A percentile compares a stretch with the other conserved stretches of the same genome.
Evolutionary conservation across 2,113 vertebrate species (phyloP).

Genomic region (Mionectes macconnelli): DNA sequence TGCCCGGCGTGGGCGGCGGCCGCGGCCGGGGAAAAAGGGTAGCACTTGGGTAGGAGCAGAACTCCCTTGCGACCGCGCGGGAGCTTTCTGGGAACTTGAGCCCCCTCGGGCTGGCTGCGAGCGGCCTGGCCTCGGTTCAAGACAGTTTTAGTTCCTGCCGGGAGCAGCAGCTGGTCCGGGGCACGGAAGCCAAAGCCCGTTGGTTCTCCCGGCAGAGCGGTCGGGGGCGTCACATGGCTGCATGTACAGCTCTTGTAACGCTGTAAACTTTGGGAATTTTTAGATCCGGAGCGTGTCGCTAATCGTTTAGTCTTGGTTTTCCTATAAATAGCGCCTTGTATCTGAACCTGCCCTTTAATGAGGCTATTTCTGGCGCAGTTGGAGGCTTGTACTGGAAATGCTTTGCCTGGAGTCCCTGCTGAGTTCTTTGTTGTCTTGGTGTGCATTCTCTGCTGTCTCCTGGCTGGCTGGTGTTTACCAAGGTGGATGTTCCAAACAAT

Average conservation of each 20-base stretch:
- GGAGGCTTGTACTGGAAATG: not conserved
- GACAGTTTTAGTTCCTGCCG: not conserved
- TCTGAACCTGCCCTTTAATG: not conserved
- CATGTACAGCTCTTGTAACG: rapidly evolving
- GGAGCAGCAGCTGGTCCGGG: conserved; percentile 6
- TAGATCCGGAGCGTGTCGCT: not conserved
- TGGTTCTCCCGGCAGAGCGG: rapidly evolving
- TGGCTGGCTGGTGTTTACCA: not conserved
- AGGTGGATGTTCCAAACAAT: not conserved
- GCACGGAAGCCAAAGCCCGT: not conserved
- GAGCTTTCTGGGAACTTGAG: not conserved
- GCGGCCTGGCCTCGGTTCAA: not conserved
- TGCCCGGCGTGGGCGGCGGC: not conserved
- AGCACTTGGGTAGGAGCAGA: not conserved
- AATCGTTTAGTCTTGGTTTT: not conserved
- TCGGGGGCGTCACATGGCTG: not conserved
- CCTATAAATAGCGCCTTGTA: not conserved
- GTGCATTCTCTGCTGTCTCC: not conserved
- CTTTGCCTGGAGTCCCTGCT: not conserved
- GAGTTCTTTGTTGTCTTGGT: not conserved
- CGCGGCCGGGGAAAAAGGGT: not conserved
- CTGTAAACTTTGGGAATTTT: not conserved
- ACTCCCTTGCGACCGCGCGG: not conserved
- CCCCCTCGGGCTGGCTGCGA: not conserved
- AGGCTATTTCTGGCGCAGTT: not conserved